Evolutionary conservation across 2,113 vertebrate species (phyloP).

Genomic region (Tylochromis polylepis): DNA sequence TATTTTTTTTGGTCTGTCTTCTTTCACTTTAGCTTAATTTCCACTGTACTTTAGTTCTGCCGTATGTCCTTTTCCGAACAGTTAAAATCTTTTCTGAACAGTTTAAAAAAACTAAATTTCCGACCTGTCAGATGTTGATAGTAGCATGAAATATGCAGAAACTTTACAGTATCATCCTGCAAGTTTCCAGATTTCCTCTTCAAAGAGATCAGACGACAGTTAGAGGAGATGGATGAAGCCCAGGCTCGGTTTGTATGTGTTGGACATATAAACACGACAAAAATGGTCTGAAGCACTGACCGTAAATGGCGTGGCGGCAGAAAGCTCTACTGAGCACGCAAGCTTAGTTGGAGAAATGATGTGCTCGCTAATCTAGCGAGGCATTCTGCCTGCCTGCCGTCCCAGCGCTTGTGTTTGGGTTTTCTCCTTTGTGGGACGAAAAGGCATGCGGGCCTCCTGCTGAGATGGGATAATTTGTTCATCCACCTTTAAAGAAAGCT

Average conservation of each 20-base stretch:
- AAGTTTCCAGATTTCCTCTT: not conserved
- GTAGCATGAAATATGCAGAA: not conserved
- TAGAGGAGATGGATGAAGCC: not conserved
- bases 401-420: not conserved
- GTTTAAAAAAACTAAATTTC: not conserved
- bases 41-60: not conserved
- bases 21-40: not conserved
- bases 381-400: not conserved
- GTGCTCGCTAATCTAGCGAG: constrained; percentile 14
- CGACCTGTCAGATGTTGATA: not conserved
- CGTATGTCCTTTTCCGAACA: not conserved
- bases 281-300: constrained; percentile 7
- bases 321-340: not conserved
- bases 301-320: constrained; percentile 13
- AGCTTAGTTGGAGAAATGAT: constrained; percentile 23
- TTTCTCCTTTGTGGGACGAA: not conserved
- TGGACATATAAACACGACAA: constrained; percentile 19
- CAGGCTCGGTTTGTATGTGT: not conserved
- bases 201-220: not conserved
- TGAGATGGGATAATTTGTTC: constrained; percentile 9
- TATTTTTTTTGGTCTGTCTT: not conserved
- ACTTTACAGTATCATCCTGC: not conserved
- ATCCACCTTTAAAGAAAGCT: not conserved
- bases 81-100: not conserved
- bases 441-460: not conserved